Evolutionary conservation across 2,797 vertebrate species (phyloP).

Genomic region (Cossypha niveicapilla): DNA sequence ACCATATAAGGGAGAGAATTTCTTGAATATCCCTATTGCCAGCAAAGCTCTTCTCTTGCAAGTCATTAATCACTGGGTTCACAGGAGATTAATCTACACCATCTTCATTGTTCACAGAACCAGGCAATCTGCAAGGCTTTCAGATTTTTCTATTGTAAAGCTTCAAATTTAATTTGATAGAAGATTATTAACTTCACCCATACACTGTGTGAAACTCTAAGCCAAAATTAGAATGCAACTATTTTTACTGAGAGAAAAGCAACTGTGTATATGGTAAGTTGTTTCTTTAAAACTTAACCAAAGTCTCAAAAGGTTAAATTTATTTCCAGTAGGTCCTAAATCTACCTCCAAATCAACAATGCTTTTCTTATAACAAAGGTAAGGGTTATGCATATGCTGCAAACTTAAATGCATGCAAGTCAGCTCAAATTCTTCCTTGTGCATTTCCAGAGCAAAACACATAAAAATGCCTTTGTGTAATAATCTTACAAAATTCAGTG

Average conservation of each 20-base stretch:
- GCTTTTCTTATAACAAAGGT: not conserved
- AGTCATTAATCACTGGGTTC: not conserved
- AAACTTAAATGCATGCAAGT: not conserved
- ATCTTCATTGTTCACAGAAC: not conserved
- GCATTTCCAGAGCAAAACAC: not conserved
- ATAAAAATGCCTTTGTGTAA: not conserved
- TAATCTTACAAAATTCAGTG: not conserved
- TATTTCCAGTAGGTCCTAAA: not conserved
- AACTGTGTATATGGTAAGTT: not conserved
- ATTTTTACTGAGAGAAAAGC: not conserved
- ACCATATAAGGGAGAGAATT: slow-evolving; percentile 21
- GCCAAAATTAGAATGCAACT: not conserved
- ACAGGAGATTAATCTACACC: not conserved
- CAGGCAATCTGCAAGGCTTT: not conserved
- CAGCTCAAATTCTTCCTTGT: not conserved
- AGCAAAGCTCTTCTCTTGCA: not conserved
- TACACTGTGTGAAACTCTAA: not conserved
- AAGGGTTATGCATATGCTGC: not conserved
- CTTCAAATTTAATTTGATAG: not conserved
- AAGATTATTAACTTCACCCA: not conserved
- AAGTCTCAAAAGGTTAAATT: not conserved
- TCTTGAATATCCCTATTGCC: not conserved
- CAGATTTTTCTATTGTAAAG: not conserved
- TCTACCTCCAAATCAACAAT: not conserved
- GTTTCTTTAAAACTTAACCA: not conserved